Conservation (phyloP, 2,797 vertebrate species). For the Corythornis leucogaster region DNA sequence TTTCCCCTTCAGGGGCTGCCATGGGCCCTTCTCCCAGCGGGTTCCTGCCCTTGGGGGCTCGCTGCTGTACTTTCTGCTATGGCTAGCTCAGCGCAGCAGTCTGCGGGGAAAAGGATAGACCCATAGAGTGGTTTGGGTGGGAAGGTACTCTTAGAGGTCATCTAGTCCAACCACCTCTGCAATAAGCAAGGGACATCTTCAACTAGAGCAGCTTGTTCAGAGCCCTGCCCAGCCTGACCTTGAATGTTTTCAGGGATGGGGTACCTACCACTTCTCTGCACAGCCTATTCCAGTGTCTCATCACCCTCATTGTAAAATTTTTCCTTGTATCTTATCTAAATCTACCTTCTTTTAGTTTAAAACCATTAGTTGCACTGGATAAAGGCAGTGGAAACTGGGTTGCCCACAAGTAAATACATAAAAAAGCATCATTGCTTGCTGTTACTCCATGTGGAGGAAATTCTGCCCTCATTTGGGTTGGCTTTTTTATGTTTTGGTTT, state of each 20-base stretch:
- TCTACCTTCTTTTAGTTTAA: not conserved
- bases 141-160: not conserved
- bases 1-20: rapidly evolving
- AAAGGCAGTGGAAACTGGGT: not conserved
- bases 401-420: rapidly evolving
- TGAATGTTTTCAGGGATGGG: not conserved
- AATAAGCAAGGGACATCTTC: not conserved
- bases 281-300: not conserved
- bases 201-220: too few relatives aligned
- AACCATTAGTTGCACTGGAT: not conserved
- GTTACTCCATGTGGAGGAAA: not conserved
- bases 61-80: rapidly evolving
- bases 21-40: not conserved
- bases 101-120: not conserved
- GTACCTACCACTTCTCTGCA: not conserved
- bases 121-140: not conserved
- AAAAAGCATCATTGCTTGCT: not conserved
- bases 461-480: not conserved
- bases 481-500: too few relatives aligned
- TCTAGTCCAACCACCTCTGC: not conserved
- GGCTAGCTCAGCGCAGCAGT: not conserved
- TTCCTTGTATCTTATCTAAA: not conserved
- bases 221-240: not conserved
- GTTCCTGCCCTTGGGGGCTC: not conserved
- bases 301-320: not conserved